Evolutionary conservation across 1,140 invertebrate genomes (phyloP).

Genomic region (Drosophila tristis): DNA sequence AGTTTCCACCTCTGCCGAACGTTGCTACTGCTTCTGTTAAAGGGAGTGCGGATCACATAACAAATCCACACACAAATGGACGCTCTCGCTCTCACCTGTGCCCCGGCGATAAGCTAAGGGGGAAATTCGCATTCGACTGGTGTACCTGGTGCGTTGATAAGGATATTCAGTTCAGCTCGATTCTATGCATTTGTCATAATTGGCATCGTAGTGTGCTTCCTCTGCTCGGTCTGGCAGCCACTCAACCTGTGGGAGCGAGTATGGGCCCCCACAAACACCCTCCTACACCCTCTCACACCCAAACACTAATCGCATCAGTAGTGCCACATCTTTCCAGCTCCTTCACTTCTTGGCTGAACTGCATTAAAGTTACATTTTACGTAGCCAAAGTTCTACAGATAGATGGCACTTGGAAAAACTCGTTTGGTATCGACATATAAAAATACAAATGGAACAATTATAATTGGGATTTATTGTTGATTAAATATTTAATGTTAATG

Average conservation of each 20-base stretch:
- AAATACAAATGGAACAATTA: too few relatives aligned
- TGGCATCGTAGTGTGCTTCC: conserved; percentile 36
- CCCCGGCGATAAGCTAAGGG: conserved; percentile 18
- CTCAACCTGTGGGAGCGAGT: too few relatives aligned
- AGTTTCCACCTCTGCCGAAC: background rate
- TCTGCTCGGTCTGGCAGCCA: background rate
- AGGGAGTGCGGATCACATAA: background rate
- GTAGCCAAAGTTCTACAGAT: conserved; percentile 2
- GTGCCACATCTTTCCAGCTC: conserved; percentile 1
- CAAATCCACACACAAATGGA: conserved; percentile 5
- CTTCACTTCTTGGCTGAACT: conserved; percentile 21
- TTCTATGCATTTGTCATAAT: conserved; percentile 79
- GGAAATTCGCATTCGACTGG: conserved; percentile 24
- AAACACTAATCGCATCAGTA: conserved; percentile 40
- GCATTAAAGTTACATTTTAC: conserved; percentile 60
- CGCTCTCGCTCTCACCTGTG: conserved; percentile 22
- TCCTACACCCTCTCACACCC: conserved; percentile 1
- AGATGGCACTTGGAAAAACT: background rate
- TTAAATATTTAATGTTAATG: too few relatives aligned
- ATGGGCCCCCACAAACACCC: background rate
- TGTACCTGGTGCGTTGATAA: conserved; percentile 45
- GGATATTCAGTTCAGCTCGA: conserved; percentile 64
- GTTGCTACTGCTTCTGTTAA: too few relatives aligned
- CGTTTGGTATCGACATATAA: too few relatives aligned
- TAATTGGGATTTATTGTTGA: too few relatives aligned